Conservation (phyloP, 2,888 invertebrate genomes). For the Periphyllus acericola region DNA sequence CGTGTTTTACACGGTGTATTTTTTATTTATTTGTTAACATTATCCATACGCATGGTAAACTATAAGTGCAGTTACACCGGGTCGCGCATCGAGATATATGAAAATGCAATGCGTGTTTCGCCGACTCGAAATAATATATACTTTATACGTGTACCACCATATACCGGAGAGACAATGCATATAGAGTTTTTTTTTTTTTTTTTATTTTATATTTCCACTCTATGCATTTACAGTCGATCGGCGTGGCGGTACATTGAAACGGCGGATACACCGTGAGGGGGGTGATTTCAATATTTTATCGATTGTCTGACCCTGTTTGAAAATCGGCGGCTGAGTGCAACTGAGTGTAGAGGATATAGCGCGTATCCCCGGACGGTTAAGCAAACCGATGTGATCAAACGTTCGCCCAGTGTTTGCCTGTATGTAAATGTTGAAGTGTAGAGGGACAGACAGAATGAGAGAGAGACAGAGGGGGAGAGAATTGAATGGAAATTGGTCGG, state of each 20-base stretch:
- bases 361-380: constrained; percentile 6
- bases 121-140: not conserved
- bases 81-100: not conserved
- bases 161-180: not conserved
- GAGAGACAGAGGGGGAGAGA: too few species aligned
- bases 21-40: too few species aligned
- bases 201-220: not conserved
- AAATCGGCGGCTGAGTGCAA: not conserved
- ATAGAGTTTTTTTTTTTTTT: too few species aligned
- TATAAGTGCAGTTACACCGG: not conserved
- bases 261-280: not conserved
- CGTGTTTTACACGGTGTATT: too few species aligned
- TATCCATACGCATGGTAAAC: too few species aligned
- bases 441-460: too few species aligned
- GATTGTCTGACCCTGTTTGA: not conserved
- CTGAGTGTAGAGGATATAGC: not conserved
- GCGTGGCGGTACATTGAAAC: not conserved
- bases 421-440: not conserved
- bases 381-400: constrained; percentile 2
- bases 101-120: constrained; percentile 10
- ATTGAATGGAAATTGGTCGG: not conserved
- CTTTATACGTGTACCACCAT: not conserved
- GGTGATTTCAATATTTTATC: constrained; percentile 27
- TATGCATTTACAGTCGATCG: constrained; percentile 7
- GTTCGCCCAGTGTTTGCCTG: not conserved